A percentile compares a stretch with the other conserved stretches of the same genome.
phyloP scores from a whole-genome alignment of 2,888 invertebrate genomes.

The Pristionchus fissidentatus region DNA sequence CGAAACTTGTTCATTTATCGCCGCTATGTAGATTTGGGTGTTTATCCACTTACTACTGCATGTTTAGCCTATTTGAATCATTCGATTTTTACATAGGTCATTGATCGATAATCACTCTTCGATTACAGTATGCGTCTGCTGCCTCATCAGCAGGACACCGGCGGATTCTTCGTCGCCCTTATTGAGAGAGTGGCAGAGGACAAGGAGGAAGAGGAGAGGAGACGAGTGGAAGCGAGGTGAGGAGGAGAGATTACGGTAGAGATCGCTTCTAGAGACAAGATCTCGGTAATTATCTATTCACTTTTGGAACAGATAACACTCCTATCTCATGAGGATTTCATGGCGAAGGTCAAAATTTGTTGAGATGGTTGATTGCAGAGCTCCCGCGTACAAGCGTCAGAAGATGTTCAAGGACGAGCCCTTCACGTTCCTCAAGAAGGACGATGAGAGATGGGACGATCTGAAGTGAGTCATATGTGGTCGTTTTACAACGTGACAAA shows the following conservation, averaged over 20 bases:
- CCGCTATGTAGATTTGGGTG: too few species aligned
- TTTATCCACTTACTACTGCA: too few species aligned
- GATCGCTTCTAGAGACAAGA: background rate
- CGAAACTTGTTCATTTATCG: too few species aligned
- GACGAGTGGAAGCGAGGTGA: background rate
- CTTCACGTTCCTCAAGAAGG: constrained; percentile 89
- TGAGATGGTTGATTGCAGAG: constrained; percentile 54
- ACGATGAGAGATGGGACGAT: constrained; percentile 87
- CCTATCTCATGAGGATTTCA: background rate
- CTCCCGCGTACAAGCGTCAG: constrained; percentile 83
- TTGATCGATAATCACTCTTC: too few species aligned
- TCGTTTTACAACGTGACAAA: background rate
- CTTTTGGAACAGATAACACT: background rate
- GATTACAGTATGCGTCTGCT: constrained; percentile 87
- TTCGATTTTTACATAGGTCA: too few species aligned
- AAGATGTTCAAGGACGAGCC: constrained; percentile 94
- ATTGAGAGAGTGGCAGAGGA: constrained; percentile 80
- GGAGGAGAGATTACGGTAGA: too few species aligned
- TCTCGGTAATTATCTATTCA: background rate
- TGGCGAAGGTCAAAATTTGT: background rate
- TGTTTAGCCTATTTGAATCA: too few species aligned
- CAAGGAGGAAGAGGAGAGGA: constrained; percentile 16
- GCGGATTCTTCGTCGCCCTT: constrained; percentile 96
- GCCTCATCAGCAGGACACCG: constrained; percentile 97
- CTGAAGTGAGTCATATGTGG: constrained; percentile 78